Percentiles rank a stretch among this genome's conserved stretches.
Evolutionary conservation across 2,888 invertebrate genomes (phyloP).

Genomic region (Dichetophora obliterata): DNA sequence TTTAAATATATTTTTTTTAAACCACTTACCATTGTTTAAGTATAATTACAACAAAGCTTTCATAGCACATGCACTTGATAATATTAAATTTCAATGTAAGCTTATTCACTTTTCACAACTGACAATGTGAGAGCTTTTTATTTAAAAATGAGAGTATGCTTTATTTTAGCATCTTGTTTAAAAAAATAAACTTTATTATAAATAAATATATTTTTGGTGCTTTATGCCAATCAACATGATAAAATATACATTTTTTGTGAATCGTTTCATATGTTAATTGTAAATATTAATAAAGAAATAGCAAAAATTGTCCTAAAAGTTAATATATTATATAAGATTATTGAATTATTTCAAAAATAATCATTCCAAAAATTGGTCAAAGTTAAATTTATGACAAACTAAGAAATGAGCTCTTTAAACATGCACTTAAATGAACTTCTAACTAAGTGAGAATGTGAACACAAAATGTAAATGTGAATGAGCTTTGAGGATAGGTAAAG

Average conservation of each 20-base stretch:
- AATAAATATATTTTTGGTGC: no score
- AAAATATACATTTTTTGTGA: slow-evolving; percentile 44
- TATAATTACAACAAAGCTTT: no score
- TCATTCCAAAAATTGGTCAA: slow-evolving; percentile 69
- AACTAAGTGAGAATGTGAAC: slow-evolving; percentile 38
- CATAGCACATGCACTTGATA: no score
- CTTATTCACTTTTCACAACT: no score
- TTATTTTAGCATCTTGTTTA: no score
- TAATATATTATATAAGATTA: slow-evolving; percentile 20
- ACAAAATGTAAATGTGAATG: background rate
- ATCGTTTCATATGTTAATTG: slow-evolving; percentile 36
- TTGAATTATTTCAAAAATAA: slow-evolving; percentile 62
- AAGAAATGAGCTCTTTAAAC: background rate
- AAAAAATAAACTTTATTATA: no score
- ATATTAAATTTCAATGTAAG: no score
- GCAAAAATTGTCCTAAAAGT: background rate
- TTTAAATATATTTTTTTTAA: no score
- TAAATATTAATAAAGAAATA: background rate
- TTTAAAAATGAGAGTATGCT: no score
- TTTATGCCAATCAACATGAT: no score
- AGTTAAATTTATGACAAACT: slow-evolving; percentile 1
- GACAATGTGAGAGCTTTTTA: no score
- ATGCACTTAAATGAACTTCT: slow-evolving; percentile 1
- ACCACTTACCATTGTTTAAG: no score
- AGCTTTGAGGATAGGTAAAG: background rate